A percentile compares a stretch with the other conserved stretches of the same genome.
Evolutionary conservation across 2,797 vertebrate species (phyloP).

Genomic region (Stomatorhinus walkeri): DNA sequence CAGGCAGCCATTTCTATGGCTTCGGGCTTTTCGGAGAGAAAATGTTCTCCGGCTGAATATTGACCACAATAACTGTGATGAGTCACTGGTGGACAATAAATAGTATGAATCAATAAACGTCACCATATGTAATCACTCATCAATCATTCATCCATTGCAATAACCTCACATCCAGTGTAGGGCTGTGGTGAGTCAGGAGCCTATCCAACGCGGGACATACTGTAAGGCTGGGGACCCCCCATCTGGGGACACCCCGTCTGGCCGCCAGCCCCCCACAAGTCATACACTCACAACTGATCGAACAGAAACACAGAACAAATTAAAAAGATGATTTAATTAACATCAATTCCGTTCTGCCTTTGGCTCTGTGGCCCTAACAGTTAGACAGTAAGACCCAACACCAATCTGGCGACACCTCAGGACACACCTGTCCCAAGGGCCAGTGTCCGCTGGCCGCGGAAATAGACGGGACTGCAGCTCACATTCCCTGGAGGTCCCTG

Average conservation of each 20-base stretch:
- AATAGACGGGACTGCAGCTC: not conserved
- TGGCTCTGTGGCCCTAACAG: not conserved
- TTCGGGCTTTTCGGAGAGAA: not conserved
- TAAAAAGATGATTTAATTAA: not conserved
- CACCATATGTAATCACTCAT: not conserved
- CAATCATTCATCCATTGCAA: not conserved
- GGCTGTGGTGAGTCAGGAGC: not conserved
- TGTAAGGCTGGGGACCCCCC: not conserved
- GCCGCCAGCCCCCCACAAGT: not conserved
- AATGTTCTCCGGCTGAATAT: not conserved
- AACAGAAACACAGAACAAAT: not conserved
- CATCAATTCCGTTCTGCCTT: not conserved
- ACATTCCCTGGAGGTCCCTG: not conserved
- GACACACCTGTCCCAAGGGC: not conserved
- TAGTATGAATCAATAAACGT: not conserved
- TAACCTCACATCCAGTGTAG: not conserved
- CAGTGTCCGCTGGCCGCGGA: not conserved
- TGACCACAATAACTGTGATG: not conserved
- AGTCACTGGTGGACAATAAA: not conserved
- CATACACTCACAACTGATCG: not conserved
- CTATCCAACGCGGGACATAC: not conserved
- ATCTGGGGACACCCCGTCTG: not conserved
- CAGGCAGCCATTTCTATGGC: not conserved
- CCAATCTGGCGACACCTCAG: not conserved
- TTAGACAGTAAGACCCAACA: not conserved